Base-by-base conservation (phyloP, 92 coral and sea anemone genomes). In the Metridium senile region DNA sequence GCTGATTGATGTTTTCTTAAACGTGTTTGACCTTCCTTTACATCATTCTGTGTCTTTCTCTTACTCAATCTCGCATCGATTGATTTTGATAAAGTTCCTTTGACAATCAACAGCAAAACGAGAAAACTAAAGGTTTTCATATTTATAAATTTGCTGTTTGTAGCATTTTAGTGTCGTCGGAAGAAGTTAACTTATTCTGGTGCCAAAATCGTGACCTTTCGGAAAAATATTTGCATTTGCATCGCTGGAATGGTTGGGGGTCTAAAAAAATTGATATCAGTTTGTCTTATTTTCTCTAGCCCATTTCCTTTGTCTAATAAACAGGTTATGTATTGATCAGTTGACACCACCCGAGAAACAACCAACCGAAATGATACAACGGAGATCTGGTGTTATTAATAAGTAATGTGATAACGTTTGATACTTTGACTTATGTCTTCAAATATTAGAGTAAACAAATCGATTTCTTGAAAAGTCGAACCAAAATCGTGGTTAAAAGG, bases 291-390 rank as follows among this genome's bases (percentile, higher is more conserved):
- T 39, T 39, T 39, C 49, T 39, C 13, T 13, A 4, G 6, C 22
- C 61, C 61, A 54, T 54, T 9, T 17, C 2, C 6, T 54, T 54
- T 17, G 49, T 39, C 49, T 39, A 39, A 4, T 6, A 63, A 19
- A 11, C 69, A 63, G 69, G 69, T 63, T 28, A 21, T 59, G n/a
- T 26, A 26, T 71, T 49, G 43, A 22, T 59, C 3, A 11, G 1
- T 71, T 49, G 43, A 22, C 39, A 71, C 39, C 22, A 46, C 29
- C 32, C 17, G 65, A 9, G 21, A 57, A 58, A 32, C 26, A 7
- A 18, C 22, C 61, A 70, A 26, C 27, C 58, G 61, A 13, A 11
- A 69, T 47, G 18, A 31, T 46, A 16, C 54, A 71, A 71, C 76
- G 62, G 58, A 31, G 49, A 4, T 52, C 33, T 1, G 34, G 26